phyloP scores from a whole-genome alignment of 2,797 vertebrate species.

The Gallinago nigripennis region DNA sequence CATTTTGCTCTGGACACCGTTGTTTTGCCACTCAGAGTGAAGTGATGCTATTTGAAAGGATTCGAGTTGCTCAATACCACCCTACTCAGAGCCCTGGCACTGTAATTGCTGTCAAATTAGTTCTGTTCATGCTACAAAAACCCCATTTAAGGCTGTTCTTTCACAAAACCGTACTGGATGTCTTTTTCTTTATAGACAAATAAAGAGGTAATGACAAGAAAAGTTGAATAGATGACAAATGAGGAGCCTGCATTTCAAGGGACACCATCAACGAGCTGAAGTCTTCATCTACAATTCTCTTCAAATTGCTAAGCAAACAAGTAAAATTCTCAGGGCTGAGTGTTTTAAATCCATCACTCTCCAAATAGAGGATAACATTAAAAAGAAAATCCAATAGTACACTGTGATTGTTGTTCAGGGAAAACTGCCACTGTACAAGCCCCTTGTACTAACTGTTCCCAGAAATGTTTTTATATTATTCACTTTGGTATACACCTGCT shows the following conservation, averaged over 20 bases:
- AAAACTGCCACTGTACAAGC: background rate
- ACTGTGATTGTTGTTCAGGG: background rate
- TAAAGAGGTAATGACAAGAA: background rate
- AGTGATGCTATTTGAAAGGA: background rate
- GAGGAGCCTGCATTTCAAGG: slow-evolving; percentile 6
- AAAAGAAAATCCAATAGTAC: background rate
- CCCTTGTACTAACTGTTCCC: background rate
- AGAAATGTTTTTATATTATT: background rate
- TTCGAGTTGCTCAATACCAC: background rate
- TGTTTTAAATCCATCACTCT: background rate
- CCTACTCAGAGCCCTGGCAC: background rate
- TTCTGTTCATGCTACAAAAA: background rate
- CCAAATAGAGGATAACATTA: background rate
- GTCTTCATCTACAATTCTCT: background rate
- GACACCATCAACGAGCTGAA: background rate
- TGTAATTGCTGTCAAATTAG: slow-evolving; percentile 27
- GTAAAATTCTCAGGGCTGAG: background rate
- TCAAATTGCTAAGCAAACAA: slow-evolving; percentile 6
- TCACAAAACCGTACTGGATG: background rate
- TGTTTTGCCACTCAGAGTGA: background rate
- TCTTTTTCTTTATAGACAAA: background rate
- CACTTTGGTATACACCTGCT: background rate
- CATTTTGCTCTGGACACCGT: background rate
- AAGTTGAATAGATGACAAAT: background rate
- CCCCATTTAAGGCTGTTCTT: slow-evolving; percentile 3